Percentiles rank a stretch among this genome's conserved stretches.
phyloP scores from a whole-genome alignment of 2,797 vertebrate species.

The Sebastiscus tertius region DNA sequence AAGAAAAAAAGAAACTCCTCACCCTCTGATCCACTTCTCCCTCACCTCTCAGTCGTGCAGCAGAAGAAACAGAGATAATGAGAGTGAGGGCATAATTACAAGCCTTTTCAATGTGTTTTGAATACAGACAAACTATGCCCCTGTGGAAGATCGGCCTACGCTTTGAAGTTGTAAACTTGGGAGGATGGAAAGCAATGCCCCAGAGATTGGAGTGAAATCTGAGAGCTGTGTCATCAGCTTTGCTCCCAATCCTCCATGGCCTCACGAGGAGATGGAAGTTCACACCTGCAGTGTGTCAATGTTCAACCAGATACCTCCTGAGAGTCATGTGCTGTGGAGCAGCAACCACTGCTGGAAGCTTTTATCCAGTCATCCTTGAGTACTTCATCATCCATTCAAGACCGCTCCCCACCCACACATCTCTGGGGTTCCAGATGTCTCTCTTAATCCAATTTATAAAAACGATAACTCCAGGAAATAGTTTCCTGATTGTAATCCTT shows the following conservation, averaged over 20 bases:
- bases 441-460: slow-evolving; percentile 41
- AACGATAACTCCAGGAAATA: slow-evolving; percentile 21
- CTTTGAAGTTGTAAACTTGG: slow-evolving; percentile 62
- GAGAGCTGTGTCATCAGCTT: slow-evolving; percentile 29
- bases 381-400: slow-evolving; percentile 41
- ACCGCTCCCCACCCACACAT: slow-evolving; percentile 44
- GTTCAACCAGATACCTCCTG: background rate
- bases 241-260: background rate
- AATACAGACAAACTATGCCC: slow-evolving; percentile 64
- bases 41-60: slow-evolving; percentile 52
- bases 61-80: slow-evolving; percentile 57
- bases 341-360: slow-evolving; percentile 28
- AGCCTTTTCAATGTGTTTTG: slow-evolving; percentile 41
- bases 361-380: slow-evolving; percentile 34
- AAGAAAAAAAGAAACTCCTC: slow-evolving; percentile 11
- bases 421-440: slow-evolving; percentile 59
- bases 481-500: slow-evolving; percentile 47
- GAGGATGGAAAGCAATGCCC: slow-evolving; percentile 53
- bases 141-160: slow-evolving; percentile 26
- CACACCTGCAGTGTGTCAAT: slow-evolving; percentile 50
- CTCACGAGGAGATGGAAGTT: background rate
- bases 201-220: slow-evolving; percentile 32
- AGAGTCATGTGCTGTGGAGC: slow-evolving; percentile 11
- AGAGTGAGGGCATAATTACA: slow-evolving; percentile 66
- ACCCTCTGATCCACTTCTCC: slow-evolving; percentile 30